These are phyloP conservation scores for Ligdia adustata DNA, from an alignment of 2,888 invertebrate species.

Conservation along the genomic window DNA sequence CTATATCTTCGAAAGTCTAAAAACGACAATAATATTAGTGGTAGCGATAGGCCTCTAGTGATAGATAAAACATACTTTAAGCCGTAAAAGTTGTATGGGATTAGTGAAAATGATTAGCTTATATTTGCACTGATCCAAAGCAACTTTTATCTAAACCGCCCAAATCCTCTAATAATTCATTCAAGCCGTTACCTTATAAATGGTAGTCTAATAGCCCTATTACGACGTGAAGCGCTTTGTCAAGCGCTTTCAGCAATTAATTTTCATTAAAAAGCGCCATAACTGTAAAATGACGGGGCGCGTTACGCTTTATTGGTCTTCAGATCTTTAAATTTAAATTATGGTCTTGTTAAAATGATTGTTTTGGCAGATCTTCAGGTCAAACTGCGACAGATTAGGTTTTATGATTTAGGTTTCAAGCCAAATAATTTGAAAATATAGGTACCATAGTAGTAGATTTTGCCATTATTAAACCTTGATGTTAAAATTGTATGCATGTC, in stretches of 20 bases:
- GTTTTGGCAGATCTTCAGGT: slow-evolving; percentile 7
- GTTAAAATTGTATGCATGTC: too few species aligned
- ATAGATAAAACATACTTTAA: too few species aligned
- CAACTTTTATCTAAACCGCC: not conserved
- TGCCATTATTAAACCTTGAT: too few species aligned
- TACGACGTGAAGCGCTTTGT: slow-evolving; percentile 33
- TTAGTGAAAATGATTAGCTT: too few species aligned
- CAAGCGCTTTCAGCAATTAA: slow-evolving; percentile 30
- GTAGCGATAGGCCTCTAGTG: too few species aligned
- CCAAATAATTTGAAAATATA: too few species aligned
- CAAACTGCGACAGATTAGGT: not conserved
- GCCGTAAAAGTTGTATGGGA: too few species aligned
- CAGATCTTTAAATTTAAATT: slow-evolving; percentile 20
- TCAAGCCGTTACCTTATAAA: slow-evolving; percentile 21
- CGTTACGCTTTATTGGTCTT: slow-evolving; percentile 16
- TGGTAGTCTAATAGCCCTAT: slow-evolving; percentile 36
- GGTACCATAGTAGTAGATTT: too few species aligned
- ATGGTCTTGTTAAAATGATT: slow-evolving; percentile 11
- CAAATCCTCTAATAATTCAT: slow-evolving; percentile 34
- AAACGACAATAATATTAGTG: too few species aligned
- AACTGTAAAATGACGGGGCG: slow-evolving; percentile 21
- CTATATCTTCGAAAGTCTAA: too few species aligned
- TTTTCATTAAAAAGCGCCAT: slow-evolving; percentile 35
- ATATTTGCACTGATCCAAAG: not conserved
- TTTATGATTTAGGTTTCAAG: not conserved